Evolutionary conservation across 2,888 invertebrate genomes (phyloP).

Genomic region (Ophion slaviceki): DNA sequence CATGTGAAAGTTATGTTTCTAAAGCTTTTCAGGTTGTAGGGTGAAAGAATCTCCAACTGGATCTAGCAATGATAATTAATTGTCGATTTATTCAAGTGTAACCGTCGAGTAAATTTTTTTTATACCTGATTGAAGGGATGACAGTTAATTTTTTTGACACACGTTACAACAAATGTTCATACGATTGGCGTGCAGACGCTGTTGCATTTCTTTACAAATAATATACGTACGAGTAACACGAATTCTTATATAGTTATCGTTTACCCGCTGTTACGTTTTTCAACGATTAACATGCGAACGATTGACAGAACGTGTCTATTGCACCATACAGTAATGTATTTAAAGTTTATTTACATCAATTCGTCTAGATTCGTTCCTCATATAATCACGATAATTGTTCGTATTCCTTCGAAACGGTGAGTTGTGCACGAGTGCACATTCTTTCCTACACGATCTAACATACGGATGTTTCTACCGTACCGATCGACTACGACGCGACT

Average conservation of each 20-base stretch:
- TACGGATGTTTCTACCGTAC: not conserved
- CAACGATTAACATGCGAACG: slow-evolving; percentile 38
- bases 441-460: not conserved
- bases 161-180: not conserved
- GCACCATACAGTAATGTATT: slow-evolving; percentile 41
- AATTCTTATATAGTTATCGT: not conserved
- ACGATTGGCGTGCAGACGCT: not conserved
- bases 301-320: slow-evolving; percentile 52
- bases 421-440: not conserved
- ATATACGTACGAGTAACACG: slow-evolving; percentile 34
- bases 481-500: not conserved
- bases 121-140: not conserved
- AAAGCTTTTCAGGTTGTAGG: not conserved
- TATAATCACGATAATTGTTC: slow-evolving; percentile 15
- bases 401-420: no score
- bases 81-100: not conserved
- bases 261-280: not conserved
- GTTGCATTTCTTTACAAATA: slow-evolving; percentile 35
- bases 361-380: slow-evolving; percentile 41
- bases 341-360: slow-evolving; percentile 39
- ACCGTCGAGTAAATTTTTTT: not conserved
- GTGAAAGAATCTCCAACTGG: not conserved
- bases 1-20: not conserved
- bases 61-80: not conserved
- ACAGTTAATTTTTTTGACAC: not conserved